These are phyloP conservation scores for Gallinago nigripennis DNA, from an alignment of 2,797 vertebrate genomes.

Conservation along the genomic window DNA sequence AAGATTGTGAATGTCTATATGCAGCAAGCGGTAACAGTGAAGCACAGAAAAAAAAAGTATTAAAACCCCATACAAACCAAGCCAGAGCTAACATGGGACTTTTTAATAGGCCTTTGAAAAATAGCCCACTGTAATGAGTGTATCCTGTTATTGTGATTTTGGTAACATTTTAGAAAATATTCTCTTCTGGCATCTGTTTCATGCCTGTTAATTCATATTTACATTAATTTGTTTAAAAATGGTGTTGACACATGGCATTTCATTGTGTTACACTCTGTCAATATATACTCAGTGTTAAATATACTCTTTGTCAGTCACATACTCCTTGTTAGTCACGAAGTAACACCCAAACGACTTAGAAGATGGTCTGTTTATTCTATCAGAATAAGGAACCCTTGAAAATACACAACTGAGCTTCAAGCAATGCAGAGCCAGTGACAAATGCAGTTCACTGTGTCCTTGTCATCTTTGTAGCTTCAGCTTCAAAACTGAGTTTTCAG, in stretches of 20 bases:
- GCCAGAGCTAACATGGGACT: neutral
- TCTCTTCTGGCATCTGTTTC: neutral
- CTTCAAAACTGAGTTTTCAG: neutral
- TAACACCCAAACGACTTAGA: neutral
- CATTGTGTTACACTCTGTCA: neutral
- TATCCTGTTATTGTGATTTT: rapidly evolving
- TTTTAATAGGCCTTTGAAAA: neutral
- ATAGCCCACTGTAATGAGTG: rapidly evolving
- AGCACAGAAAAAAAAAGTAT: neutral
- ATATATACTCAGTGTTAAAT: neutral
- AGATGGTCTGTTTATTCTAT: neutral
- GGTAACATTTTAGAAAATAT: neutral
- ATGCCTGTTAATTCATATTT: neutral
- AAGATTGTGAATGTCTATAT: too few species aligned
- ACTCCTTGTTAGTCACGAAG: neutral
- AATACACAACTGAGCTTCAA: neutral
- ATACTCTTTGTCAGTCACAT: neutral
- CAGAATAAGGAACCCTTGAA: neutral
- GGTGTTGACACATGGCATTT: neutral
- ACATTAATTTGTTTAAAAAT: neutral
- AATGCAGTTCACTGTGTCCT: neutral
- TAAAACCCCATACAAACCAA: rapidly evolving
- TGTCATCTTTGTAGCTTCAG: neutral
- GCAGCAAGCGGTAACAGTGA: neutral
- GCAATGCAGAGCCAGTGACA: neutral